Evolutionary conservation across 2,888 invertebrate genomes (phyloP).

Genomic region (Drymonia ruficornis): DNA sequence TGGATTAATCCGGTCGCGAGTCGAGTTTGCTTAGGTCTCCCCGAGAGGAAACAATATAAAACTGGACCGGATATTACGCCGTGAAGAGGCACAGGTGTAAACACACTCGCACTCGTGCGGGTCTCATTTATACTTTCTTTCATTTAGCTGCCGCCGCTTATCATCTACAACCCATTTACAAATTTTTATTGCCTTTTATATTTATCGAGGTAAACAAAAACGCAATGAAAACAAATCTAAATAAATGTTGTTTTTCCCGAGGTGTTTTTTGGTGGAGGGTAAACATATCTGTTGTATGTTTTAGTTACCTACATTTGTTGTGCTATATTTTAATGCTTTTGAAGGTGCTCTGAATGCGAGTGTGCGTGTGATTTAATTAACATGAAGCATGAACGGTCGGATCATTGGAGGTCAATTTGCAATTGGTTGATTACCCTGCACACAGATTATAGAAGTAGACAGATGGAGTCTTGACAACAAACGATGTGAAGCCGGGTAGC

Average conservation of each 20-base stretch:
- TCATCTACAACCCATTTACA: constrained; percentile 41
- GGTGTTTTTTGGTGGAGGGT: constrained; percentile 7
- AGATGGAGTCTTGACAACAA: too few relatives aligned
- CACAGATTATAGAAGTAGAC: too few relatives aligned
- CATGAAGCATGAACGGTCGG: neutral
- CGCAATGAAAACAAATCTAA: constrained; percentile 44
- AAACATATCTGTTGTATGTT: constrained; percentile 4
- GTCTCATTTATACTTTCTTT: constrained; percentile 66
- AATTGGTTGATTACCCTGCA: constrained; percentile 3
- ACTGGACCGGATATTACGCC: constrained; percentile 78
- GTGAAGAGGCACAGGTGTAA: constrained; percentile 75
- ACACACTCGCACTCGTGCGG: constrained; percentile 59
- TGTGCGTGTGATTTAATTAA: constrained; percentile 1
- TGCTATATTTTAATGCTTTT: neutral
- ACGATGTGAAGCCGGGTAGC: too few relatives aligned
- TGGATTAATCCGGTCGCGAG: constrained; percentile 71
- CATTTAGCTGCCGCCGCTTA: constrained; percentile 55
- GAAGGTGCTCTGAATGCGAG: neutral
- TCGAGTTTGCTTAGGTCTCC: constrained; percentile 74
- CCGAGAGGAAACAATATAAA: constrained; percentile 73
- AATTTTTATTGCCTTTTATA: constrained; percentile 40
- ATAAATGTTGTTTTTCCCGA: constrained; percentile 31
- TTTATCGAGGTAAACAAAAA: constrained; percentile 40
- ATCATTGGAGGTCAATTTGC: neutral
- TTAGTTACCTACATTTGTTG: neutral